Percentiles rank a stretch among this genome's conserved stretches.
Conservation (phyloP, 2,888 invertebrate species). For the Galeopsomyia nigrocyanea region DNA sequence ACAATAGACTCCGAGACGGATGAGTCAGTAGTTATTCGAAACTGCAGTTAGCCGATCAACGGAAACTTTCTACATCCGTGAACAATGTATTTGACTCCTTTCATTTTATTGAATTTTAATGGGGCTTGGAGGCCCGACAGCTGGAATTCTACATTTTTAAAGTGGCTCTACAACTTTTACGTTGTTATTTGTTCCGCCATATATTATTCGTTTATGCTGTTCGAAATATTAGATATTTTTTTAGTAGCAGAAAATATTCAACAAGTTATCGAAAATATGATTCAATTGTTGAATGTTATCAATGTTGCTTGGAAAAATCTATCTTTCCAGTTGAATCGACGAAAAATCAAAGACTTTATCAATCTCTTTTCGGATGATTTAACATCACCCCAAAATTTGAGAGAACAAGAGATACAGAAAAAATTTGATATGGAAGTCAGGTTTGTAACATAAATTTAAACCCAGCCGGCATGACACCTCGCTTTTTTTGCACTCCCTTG, state of each 20-base stretch:
- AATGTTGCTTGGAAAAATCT: constrained; percentile 28
- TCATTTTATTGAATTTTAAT: background rate
- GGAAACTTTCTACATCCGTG: too few relatives aligned
- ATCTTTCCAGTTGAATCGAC: constrained; percentile 2
- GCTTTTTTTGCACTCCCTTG: too few relatives aligned
- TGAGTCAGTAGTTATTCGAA: too few relatives aligned
- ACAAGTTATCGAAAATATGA: constrained; percentile 29
- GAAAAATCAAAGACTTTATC: constrained; percentile 24
- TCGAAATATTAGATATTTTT: constrained; percentile 34
- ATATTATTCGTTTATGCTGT: constrained; percentile 27
- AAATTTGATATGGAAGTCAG: constrained; percentile 23
- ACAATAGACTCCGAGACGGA: too few relatives aligned
- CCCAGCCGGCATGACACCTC: too few relatives aligned
- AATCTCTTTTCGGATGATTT: constrained; percentile 29
- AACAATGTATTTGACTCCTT: too few relatives aligned
- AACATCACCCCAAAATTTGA: background rate
- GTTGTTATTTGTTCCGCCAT: background rate
- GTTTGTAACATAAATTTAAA: constrained; percentile 4
- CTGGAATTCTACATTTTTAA: constrained; percentile 2
- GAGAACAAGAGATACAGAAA: constrained; percentile 29
- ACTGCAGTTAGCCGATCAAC: too few relatives aligned
- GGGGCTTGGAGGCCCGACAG: constrained; percentile 30
- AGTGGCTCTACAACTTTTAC: constrained; percentile 8
- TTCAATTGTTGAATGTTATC: constrained; percentile 23
- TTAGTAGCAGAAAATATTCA: constrained; percentile 21